Base-by-base conservation (phyloP, 2,113 vertebrate species). In the Myotis yumanensis region DNA sequence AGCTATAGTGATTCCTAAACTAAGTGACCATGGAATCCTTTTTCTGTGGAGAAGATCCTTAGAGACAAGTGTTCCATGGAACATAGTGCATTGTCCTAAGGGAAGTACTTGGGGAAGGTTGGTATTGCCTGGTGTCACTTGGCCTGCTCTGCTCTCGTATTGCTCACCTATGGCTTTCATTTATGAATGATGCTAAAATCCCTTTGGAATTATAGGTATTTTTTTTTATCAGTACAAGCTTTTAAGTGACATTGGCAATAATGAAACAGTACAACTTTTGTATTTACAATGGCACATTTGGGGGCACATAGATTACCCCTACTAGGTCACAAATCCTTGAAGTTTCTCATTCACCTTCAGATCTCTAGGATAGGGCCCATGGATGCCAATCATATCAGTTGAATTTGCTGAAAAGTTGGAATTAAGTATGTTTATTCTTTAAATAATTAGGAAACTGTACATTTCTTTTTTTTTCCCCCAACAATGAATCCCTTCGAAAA, bases 361-460 rank as follows among this genome's bases (percentile, higher is more conserved):
- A 25, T 40, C 57, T 91, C 40, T 87, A 32, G 4, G 32, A 73
- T 1, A 71, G 73, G 52, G 12, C 20, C 59, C 77, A 40, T 69
- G 48, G 48, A 37, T 73, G 35, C 12, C 71, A 69, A 32, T 71
- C 28, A 35, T 66, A 35, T 32, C 43, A 11, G 5, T 23, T 80
- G 66, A 89, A 92, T 11, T 88, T 86, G 37, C 5, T 54, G 2
- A 91, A 72, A 46, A 81, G 12, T 77, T 75, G 76, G 59, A 86
- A 72, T 52, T 80, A 82, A 88, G 68, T 80, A 51, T 86, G 75
- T 86, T 96, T 12, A 59, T 59, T 87, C 35, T 79, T 93, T 73
- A 8, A 88, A 46, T 52, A 79, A 57, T 86, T 82, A 91, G 4
- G 16, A 84, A 85, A 43, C 16, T 35, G 7, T 66, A 2, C 5